A percentile compares a stretch with the other conserved stretches of the same genome.
Evolutionary conservation across 2,888 invertebrate genomes (phyloP).

Genomic region (Euplexia lucipara): DNA sequence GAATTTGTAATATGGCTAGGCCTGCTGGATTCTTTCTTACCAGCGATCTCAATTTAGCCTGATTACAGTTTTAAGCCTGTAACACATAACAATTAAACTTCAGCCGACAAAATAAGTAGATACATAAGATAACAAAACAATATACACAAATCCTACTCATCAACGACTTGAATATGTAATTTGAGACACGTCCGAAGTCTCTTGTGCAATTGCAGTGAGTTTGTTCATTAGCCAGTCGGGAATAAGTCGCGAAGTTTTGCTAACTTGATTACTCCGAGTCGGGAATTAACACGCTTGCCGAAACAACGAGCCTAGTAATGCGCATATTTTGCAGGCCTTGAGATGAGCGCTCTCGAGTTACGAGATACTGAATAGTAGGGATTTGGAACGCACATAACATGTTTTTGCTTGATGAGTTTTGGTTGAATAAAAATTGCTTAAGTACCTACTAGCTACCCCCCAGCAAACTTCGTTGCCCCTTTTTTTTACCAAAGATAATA

Average conservation of each 20-base stretch:
- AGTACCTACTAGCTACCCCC: too few species aligned
- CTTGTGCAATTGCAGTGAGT: conserved; percentile 77
- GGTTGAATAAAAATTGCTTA: not conserved
- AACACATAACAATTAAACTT: not conserved
- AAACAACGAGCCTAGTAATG: conserved; percentile 64
- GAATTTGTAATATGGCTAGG: too few species aligned
- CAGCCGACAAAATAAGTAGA: not conserved
- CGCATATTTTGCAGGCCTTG: conserved; percentile 47
- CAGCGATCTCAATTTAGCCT: too few species aligned
- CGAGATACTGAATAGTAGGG: conserved; percentile 12
- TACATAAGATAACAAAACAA: conserved; percentile 33
- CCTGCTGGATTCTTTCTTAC: too few species aligned
- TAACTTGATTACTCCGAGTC: conserved; percentile 66
- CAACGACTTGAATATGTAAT: conserved; percentile 70
- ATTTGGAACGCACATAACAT: conserved; percentile 25
- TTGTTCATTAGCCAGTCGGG: conserved; percentile 81
- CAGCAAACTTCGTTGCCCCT: too few species aligned
- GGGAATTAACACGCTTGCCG: conserved; percentile 62
- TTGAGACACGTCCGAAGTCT: conserved; percentile 73
- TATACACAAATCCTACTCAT: conserved; percentile 41
- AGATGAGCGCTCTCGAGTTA: conserved; percentile 42
- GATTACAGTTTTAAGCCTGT: not conserved
- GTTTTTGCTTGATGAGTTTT: conserved; percentile 17
- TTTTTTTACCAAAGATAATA: too few species aligned
- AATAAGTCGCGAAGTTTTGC: conserved; percentile 79